A percentile compares a stretch with the other conserved stretches of the same genome.
These are phyloP conservation scores for Camptogramma bilineatum DNA, from an alignment of 2,888 invertebrate species.

Conservation along the genomic window DNA sequence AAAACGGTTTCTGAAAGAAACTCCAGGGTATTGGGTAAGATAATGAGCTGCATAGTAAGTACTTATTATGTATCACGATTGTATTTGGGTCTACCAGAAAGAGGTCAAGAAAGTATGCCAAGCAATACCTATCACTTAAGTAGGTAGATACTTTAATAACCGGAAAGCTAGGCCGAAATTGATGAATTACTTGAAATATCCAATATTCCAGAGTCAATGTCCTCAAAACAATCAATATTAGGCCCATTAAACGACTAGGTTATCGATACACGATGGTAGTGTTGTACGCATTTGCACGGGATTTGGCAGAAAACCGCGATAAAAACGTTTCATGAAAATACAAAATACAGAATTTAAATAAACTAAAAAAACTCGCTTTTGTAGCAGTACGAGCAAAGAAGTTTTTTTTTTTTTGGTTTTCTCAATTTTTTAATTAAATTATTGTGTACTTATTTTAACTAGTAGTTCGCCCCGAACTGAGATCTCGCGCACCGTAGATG, in stretches of 20 bases:
- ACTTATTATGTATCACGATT: background rate
- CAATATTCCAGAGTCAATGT: conserved; percentile 21
- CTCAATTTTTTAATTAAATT: too few species aligned
- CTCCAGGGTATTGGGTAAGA: background rate
- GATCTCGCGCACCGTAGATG: too few species aligned
- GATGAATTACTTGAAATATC: conserved; percentile 36
- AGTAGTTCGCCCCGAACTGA: too few species aligned
- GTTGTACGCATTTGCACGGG: conserved; percentile 4
- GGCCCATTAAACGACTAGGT: conserved; percentile 8
- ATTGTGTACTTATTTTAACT: too few species aligned
- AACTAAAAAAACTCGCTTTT: too few species aligned
- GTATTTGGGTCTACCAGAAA: conserved; percentile 11
- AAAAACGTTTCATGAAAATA: too few species aligned
- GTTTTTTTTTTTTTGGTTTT: too few species aligned
- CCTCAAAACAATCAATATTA: conserved; percentile 26
- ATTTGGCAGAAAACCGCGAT: background rate
- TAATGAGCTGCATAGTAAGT: background rate
- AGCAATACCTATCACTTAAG: conserved; percentile 41
- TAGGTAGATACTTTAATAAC: conserved; percentile 38
- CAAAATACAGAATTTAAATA: too few species aligned
- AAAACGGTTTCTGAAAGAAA: background rate
- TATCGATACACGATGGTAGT: conserved; percentile 3
- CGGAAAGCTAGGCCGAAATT: conserved; percentile 35
- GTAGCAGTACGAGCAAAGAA: too few species aligned
- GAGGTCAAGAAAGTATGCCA: conserved; percentile 34